Evolutionary conservation across 30 jellyfish, hydroid and myxozoan species (phyloP).

Genomic region (Nemopilema nomurai): DNA sequence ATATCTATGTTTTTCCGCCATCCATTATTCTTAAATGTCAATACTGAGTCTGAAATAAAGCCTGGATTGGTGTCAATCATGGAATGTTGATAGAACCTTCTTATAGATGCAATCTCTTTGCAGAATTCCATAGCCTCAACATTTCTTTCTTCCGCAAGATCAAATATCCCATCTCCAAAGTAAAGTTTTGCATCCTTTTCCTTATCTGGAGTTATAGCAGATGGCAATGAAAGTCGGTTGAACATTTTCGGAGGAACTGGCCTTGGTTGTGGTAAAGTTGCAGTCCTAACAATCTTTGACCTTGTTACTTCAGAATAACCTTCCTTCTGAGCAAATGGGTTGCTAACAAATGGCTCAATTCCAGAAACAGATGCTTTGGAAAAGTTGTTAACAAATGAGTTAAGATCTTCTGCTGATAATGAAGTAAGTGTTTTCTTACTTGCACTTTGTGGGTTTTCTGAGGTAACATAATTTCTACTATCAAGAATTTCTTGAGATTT

Average conservation of each 20-base stretch:
- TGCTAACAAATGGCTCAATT: neutral
- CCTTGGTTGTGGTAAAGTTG: constrained; percentile 56
- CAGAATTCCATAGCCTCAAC: constrained; percentile 90
- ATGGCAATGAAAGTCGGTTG: constrained; percentile 64
- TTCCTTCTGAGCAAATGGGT: neutral
- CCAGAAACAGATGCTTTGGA: neutral
- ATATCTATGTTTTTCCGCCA: constrained; percentile 18
- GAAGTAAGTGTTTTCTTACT: constrained; percentile 30
- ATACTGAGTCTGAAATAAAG: constrained; percentile 47
- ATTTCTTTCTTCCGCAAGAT: constrained; percentile 87
- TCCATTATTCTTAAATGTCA: constrained; percentile 16
- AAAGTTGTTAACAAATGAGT: constrained; percentile 12
- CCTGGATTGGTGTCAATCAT: constrained; percentile 81
- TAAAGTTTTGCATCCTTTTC: constrained; percentile 47
- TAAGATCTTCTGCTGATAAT: constrained; percentile 60
- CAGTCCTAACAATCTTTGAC: neutral
- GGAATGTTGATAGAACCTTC: constrained; percentile 35
- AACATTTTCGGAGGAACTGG: constrained; percentile 59
- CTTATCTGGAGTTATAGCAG: constrained; percentile 11
- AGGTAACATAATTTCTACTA: neutral
- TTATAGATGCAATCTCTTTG: constrained; percentile 63
- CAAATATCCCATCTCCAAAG: constrained; percentile 87
- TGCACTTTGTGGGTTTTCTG: neutral
- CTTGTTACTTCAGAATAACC: neutral
- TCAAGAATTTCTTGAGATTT: constrained; percentile 20